These are phyloP conservation scores for Notospermus geniculatus DNA, from an alignment of 1,140 invertebrate species.

Conservation along the genomic window DNA sequence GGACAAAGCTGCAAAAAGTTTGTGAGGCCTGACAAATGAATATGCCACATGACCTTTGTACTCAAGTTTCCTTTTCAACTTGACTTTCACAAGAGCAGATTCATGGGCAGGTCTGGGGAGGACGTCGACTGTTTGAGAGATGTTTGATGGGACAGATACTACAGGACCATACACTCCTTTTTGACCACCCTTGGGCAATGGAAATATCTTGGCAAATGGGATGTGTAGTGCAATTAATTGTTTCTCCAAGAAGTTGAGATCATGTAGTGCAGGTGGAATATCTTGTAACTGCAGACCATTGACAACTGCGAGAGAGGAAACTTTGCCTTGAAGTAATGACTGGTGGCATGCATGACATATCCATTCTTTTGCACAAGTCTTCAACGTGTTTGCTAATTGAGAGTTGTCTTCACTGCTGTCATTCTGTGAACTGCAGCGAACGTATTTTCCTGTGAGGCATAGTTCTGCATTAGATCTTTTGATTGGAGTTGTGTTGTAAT, in stretches of 20 bases:
- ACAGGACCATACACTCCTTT: constrained; percentile 1
- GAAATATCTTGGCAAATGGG: neutral
- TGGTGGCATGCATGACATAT: too few species aligned
- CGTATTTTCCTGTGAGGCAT: too few species aligned
- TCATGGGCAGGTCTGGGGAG: neutral
- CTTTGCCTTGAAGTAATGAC: too few species aligned
- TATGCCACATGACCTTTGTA: constrained; percentile 4
- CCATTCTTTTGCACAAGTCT: too few species aligned
- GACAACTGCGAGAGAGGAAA: neutral
- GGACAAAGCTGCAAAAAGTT: neutral
- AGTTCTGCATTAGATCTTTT: too few species aligned
- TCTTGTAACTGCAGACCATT: neutral
- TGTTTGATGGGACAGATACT: neutral
- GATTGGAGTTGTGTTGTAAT: too few species aligned
- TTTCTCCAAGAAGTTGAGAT: constrained; percentile 1
- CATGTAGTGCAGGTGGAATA: neutral
- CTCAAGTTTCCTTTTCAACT: constrained; percentile 3
- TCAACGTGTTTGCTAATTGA: too few species aligned
- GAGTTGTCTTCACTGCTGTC: too few species aligned
- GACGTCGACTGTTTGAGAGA: neutral
- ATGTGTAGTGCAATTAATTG: constrained; percentile 5
- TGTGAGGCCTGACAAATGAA: neutral
- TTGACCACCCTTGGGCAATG: constrained; percentile 1
- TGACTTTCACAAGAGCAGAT: neutral
- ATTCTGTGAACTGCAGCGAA: too few species aligned